These are phyloP conservation scores for Pyrgus malvae DNA, from an alignment of 2,888 invertebrate species.

Conservation along the genomic window DNA sequence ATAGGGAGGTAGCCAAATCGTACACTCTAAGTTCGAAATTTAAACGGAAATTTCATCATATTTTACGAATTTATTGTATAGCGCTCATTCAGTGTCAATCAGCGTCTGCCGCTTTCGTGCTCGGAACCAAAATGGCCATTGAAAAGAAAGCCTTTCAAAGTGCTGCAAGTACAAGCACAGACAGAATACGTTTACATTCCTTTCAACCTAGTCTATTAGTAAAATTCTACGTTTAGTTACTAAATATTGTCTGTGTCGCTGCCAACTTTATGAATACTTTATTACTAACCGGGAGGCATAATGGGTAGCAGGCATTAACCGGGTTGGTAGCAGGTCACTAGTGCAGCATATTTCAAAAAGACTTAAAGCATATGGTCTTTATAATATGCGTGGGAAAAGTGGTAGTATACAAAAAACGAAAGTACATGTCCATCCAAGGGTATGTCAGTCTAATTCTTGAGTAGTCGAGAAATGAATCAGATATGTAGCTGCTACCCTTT, in stretches of 20 bases:
- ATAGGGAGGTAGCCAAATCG: not conserved
- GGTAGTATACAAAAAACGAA: no score
- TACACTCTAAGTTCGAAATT: not conserved
- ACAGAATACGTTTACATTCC: conserved; percentile 9
- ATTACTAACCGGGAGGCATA: not conserved
- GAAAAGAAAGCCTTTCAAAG: conserved; percentile 7
- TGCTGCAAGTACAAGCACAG: conserved; percentile 4
- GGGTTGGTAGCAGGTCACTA: not conserved
- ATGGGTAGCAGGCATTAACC: not conserved
- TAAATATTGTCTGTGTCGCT: conserved; percentile 6
- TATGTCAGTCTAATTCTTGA: no score
- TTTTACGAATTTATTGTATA: not conserved
- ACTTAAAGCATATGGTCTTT: no score
- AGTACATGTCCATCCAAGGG: no score
- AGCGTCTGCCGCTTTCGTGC: not conserved
- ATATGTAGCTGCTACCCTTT: no score
- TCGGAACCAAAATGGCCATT: conserved; percentile 4
- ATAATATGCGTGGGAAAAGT: no score
- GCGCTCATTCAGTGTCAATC: conserved; percentile 1
- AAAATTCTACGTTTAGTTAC: conserved; percentile 3
- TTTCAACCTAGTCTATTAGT: conserved; percentile 13
- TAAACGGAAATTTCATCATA: not conserved
- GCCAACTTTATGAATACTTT: conserved; percentile 9
- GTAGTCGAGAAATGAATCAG: no score
- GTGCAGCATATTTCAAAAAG: not conserved